Conservation (phyloP, 2,797 vertebrate genomes). For the Paramormyrops hopkinsi region DNA sequence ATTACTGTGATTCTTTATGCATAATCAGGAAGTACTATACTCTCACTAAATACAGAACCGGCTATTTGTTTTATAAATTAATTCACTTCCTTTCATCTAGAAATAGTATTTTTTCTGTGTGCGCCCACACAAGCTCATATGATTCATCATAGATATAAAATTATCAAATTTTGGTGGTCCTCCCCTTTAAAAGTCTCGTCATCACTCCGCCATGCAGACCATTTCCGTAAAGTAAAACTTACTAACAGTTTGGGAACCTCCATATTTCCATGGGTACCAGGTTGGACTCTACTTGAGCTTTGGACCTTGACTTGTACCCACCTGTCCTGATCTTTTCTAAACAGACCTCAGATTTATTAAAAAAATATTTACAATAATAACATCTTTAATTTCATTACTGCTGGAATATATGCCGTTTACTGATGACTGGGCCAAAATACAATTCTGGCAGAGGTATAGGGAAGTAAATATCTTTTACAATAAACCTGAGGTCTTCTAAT, state of each 20-base stretch:
- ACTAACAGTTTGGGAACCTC: not conserved
- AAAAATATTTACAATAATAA: constrained; percentile 12
- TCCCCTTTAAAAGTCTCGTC: not conserved
- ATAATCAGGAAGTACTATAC: not conserved
- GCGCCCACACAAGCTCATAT: not conserved
- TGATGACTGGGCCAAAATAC: not conserved
- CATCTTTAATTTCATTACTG: not conserved
- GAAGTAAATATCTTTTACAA: not conserved
- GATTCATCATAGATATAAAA: not conserved
- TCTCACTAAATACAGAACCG: not conserved
- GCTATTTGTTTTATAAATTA: not conserved
- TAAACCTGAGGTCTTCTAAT: constrained; percentile 24
- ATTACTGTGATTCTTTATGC: not conserved
- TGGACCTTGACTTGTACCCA: constrained; percentile 67
- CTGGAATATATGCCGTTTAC: not conserved
- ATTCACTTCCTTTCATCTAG: not conserved
- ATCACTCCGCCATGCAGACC: constrained; percentile 13
- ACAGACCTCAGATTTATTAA: constrained; percentile 58
- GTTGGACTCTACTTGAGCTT: constrained; percentile 66
- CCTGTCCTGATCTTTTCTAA: constrained; percentile 35
- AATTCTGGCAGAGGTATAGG: not conserved
- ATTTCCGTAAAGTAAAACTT: not conserved
- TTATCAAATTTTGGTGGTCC: not conserved
- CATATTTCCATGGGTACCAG: constrained; percentile 67
- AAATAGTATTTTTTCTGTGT: not conserved